Evolutionary conservation across 1,140 invertebrate genomes (phyloP).

Genomic region (Monomorium pharaonis): DNA sequence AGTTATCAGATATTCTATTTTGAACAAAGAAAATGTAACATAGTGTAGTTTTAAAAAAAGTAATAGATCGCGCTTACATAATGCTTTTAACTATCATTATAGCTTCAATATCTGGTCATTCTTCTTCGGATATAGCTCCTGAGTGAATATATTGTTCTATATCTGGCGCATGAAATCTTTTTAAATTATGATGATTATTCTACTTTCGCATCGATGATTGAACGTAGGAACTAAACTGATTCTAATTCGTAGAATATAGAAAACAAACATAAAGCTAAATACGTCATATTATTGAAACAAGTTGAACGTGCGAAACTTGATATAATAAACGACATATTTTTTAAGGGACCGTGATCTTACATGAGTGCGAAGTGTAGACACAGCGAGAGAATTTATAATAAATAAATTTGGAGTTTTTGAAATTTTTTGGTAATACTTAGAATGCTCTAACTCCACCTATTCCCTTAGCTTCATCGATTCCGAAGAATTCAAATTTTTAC

Average conservation of each 20-base stretch:
- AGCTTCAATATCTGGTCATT: not conserved
- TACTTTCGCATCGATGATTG: not conserved
- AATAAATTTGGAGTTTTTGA: conserved; percentile 22
- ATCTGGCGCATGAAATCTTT: not conserved
- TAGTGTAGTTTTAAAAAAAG: not conserved
- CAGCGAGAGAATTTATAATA: not conserved
- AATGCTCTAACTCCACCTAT: not conserved
- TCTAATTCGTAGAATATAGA: not conserved
- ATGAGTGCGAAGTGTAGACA: not conserved
- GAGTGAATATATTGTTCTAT: not conserved
- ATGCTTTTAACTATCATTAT: not conserved
- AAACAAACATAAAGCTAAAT: not conserved
- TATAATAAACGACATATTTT: not conserved
- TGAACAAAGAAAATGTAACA: not conserved
- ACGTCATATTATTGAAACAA: not conserved
- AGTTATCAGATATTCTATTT: not conserved
- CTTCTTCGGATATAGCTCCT: not conserved
- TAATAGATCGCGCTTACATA: not conserved
- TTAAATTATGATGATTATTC: not conserved
- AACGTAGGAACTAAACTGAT: not conserved
- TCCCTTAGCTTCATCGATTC: not conserved
- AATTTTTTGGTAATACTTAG: not conserved
- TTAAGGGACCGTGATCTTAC: not conserved
- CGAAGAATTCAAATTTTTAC: not conserved
- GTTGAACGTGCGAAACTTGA: conserved; percentile 1